Evolutionary conservation across 37 sponge, comb jelly and placozoan species (phyloP), one percentile per base, ranked within the genome.

Genomic region (Halichondria panicea): DNA sequence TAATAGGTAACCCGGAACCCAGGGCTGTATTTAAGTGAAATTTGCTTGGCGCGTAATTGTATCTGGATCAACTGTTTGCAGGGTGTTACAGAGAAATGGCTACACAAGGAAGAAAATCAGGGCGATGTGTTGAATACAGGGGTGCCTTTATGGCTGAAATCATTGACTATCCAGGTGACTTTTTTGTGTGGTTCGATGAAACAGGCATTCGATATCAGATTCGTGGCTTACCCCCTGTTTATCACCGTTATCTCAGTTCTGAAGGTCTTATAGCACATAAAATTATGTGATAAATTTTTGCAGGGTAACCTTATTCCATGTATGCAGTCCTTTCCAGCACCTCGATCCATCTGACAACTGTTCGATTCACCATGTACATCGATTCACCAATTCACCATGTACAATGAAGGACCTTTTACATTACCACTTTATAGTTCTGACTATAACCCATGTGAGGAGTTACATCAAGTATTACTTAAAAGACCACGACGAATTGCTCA

Each of bases 41-140:
- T 48, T 48, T 48, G 52, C 15, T 48, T 15, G 11, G 15, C 13
- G 52, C 13, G 52, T 48, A 11, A 48, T 15, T 18, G 52, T 48
- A 48, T 48, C 52, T 18, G 52, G 13, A 48, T 11, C 52, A 48
- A 48, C 52, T 11, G 52, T 48, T 11, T 48, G 52, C 52, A 48
- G 52, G 52, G 13, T 48, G 11, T 15, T 48, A 18, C 52, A 48
- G 52, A 48, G 15, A 15, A 11, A 48, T 15, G 52, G 52, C 13
- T 48, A 48, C 52, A 48, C 52, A 18, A 48, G 52, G 52, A 48
- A 48, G 52, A 48, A 48, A 48, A 48, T 48, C 52, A 48, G 52
- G 52, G 52, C 52, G 52, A 18, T 48, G 52, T 48, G 52, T 18
- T 18, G 52, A 48, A 15, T 15, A 18, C 13, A 48, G 52, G 15